These are phyloP conservation scores for Poecile montanus DNA, from an alignment of 2,797 vertebrate species.

Conservation along the genomic window DNA sequence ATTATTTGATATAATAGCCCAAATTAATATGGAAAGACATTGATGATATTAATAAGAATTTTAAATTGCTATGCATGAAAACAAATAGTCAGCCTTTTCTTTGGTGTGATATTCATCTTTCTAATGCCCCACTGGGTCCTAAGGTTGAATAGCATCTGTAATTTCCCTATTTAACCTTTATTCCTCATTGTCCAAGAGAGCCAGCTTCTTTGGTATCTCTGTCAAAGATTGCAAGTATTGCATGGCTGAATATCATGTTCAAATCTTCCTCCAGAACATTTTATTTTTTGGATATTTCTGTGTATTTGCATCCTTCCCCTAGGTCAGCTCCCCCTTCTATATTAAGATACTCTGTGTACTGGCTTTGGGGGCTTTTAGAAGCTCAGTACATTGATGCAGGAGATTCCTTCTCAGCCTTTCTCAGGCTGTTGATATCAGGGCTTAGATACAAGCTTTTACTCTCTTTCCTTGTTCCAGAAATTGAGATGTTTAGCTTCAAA, in stretches of 20 bases:
- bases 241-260: not conserved
- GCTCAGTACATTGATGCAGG: not conserved
- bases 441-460: not conserved
- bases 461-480: not conserved
- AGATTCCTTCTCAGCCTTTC: not conserved
- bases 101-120: not conserved
- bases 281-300: not conserved
- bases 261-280: not conserved
- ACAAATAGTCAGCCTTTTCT: not conserved
- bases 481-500: not conserved
- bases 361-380: not conserved
- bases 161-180: not conserved
- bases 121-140: accelerated
- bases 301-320: not conserved
- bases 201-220: not conserved
- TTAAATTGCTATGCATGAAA: not conserved
- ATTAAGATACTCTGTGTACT: not conserved
- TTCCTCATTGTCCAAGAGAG: not conserved
- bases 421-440: not conserved
- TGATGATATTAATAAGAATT: not conserved
- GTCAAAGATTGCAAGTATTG: not conserved
- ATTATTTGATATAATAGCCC: not conserved
- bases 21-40: not conserved
- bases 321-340: not conserved
- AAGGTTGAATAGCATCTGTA: not conserved